Percentiles rank a stretch among this genome's conserved stretches.
phyloP scores from a whole-genome alignment of 1,140 invertebrate genomes.

The Sarcophaga bullata region DNA sequence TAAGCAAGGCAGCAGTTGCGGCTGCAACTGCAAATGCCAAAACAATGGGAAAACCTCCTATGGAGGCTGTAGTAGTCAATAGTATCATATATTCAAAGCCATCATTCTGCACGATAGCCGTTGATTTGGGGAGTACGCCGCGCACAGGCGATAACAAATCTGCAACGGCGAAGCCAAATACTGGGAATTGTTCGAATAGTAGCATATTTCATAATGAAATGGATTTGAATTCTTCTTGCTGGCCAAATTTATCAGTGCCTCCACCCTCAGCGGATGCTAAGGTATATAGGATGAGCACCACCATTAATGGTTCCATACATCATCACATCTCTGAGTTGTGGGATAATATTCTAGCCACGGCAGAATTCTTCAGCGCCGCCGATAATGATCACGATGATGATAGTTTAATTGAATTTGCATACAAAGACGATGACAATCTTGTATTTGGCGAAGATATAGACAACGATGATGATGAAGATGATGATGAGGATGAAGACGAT shows the following conservation, averaged over 20 bases:
- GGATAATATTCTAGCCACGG: conserved; percentile 27
- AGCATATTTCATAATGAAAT: neutral
- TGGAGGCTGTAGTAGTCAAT: conserved; percentile 29
- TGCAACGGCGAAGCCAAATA: neutral
- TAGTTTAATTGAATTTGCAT: conserved; percentile 18
- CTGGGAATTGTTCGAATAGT: neutral
- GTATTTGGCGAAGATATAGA: neutral
- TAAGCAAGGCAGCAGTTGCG: neutral
- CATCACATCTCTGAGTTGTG: conserved; percentile 31
- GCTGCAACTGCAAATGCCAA: neutral
- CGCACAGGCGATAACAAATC: neutral
- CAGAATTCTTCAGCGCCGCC: conserved; percentile 11
- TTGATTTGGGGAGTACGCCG: neutral
- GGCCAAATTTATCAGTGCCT: neutral
- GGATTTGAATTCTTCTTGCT: neutral
- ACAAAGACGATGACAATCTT: conserved; percentile 26
- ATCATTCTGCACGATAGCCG: conserved; percentile 22
- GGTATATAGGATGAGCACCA: conserved; percentile 16
- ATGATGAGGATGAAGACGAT: conserved; percentile 17
- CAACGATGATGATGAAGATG: conserved; percentile 31
- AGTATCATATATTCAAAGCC: conserved; percentile 32
- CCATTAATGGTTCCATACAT: conserved; percentile 30
- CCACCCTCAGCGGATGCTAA: neutral
- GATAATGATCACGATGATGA: conserved; percentile 32
- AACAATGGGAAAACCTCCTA: conserved; percentile 7